Conservation (phyloP, 2,797 vertebrate genomes). For the Hydrocynus forskahlii region DNA sequence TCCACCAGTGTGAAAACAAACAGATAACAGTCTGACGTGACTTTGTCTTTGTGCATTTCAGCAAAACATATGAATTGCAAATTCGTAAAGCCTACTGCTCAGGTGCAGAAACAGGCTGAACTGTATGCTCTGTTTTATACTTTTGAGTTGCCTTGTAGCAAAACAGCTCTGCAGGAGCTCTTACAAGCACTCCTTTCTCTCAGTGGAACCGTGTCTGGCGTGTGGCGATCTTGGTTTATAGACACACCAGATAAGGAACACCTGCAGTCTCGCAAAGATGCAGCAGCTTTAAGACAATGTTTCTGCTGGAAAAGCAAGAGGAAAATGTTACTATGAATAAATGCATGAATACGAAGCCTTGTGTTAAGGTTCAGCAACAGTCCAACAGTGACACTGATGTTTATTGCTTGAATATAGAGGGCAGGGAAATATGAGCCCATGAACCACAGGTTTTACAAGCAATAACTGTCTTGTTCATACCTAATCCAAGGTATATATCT, state of each 20-base stretch:
- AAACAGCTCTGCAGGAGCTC: neutral
- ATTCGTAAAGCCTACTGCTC: no score
- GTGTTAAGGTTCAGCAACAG: neutral
- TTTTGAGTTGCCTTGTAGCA: neutral
- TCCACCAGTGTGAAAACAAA: no score
- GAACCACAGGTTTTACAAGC: neutral
- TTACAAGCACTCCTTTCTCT: neutral
- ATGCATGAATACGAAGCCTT: neutral
- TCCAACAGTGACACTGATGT: neutral
- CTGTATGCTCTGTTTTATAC: no score
- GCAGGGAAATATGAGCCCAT: neutral
- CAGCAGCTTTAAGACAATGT: constrained; percentile 1
- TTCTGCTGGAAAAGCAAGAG: neutral
- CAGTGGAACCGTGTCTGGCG: neutral
- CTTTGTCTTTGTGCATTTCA: no score
- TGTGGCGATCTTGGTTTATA: neutral
- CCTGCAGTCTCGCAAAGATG: neutral
- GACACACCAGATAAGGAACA: neutral
- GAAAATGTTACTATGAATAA: neutral
- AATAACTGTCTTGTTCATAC: neutral
- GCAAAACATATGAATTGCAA: no score
- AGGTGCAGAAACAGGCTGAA: no score
- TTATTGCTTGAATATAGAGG: neutral
- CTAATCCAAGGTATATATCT: neutral
- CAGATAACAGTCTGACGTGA: no score